A percentile compares a stretch with the other conserved stretches of the same genome.
Evolutionary conservation across 2,113 vertebrate species (phyloP).

Genomic region (Ornithorhynchus anatinus): DNA sequence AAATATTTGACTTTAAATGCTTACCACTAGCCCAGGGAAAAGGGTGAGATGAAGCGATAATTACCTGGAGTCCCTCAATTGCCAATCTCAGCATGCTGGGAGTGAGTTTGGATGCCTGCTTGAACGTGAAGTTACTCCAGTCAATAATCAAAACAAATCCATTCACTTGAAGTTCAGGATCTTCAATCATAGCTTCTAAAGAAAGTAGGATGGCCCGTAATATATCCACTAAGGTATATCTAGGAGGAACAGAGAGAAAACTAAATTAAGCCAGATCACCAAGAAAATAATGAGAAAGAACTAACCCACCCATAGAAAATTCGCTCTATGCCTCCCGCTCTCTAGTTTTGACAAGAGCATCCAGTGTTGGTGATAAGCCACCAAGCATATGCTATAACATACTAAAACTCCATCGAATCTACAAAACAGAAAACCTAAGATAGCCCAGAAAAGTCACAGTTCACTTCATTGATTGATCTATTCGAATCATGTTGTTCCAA

Average conservation of each 20-base stretch:
- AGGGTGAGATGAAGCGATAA: not conserved
- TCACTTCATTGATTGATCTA: not conserved
- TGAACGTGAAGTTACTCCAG: constrained; percentile 99
- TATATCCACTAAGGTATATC: constrained; percentile 98
- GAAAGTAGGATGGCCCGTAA: constrained; percentile 95
- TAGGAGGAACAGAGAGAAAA: constrained; percentile 53
- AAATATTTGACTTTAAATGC: not conserved
- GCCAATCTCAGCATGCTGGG: constrained; percentile 96
- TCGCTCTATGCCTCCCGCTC: not conserved
- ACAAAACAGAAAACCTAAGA: not conserved
- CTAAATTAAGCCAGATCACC: not conserved
- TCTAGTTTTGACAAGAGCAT: not conserved
- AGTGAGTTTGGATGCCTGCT: constrained; percentile 96
- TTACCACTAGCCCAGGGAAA: not conserved
- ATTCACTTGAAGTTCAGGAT: constrained; percentile 96
- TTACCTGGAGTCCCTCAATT: constrained; percentile 96
- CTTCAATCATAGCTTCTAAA: constrained; percentile 97
- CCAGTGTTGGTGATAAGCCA: not conserved
- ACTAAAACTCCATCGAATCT: not conserved
- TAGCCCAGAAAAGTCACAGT: not conserved
- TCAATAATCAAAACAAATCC: constrained; percentile 99
- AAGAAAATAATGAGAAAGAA: not conserved
- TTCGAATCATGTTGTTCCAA: too few relatives aligned
- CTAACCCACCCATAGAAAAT: not conserved
- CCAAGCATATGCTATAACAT: not conserved